These are phyloP conservation scores for Mystacornis crossleyi DNA, from an alignment of 2,113 vertebrate species.

Conservation along the genomic window DNA sequence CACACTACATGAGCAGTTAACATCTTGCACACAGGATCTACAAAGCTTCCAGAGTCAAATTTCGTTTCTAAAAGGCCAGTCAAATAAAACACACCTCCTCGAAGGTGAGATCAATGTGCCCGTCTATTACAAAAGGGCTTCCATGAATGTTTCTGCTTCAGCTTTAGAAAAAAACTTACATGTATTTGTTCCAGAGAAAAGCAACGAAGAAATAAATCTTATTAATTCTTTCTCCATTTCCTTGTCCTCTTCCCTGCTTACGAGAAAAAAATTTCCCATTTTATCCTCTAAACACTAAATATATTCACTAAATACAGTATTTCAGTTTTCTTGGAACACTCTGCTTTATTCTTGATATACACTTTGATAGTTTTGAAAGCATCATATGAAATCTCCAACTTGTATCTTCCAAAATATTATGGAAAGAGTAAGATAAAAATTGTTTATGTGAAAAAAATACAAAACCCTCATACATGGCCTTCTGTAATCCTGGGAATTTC, in stretches of 20 bases:
- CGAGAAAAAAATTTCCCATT: neutral
- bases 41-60: neutral
- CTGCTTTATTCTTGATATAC: neutral
- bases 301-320: neutral
- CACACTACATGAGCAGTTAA: rapidly evolving
- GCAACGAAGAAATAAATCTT: neutral
- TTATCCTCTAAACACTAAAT: neutral
- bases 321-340: neutral
- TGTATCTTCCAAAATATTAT: neutral
- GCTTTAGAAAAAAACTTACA: neutral
- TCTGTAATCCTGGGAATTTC: neutral
- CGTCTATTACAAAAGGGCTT: neutral
- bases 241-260: neutral
- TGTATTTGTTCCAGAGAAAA: neutral
- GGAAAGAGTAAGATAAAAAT: neutral
- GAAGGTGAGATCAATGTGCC: neutral
- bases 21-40: neutral
- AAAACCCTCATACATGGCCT: neutral
- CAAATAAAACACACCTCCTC: neutral
- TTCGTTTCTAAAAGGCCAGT: neutral
- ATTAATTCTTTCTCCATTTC: neutral
- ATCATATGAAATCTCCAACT: neutral
- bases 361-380: neutral
- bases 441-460: neutral
- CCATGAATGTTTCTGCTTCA: neutral